phyloP scores from a whole-genome alignment of 92 coral and sea anemone genomes.

The Phenganax stokvisi region DNA sequence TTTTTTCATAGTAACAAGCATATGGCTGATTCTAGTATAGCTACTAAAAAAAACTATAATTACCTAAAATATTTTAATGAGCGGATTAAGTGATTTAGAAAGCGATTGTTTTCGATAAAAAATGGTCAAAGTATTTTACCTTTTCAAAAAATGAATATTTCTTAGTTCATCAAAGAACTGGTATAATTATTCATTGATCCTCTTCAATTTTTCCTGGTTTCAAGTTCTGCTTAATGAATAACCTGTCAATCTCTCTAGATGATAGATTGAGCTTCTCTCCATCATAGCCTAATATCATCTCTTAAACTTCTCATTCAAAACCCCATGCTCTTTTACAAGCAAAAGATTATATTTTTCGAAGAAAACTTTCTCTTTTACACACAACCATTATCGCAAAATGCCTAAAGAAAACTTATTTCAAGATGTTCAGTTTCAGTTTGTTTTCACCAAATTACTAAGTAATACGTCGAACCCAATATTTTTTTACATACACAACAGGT shows the following conservation, averaged over 20 bases:
- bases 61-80: constrained; percentile 14
- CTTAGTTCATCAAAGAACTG: neutral
- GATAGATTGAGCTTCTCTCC: neutral
- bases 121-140: neutral
- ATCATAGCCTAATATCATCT: neutral
- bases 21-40: neutral
- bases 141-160: neutral
- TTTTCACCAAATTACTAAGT: neutral
- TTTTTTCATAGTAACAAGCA: neutral
- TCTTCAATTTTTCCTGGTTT: constrained; percentile 1
- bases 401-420: neutral
- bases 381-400: neutral
- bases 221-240: neutral
- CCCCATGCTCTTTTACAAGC: neutral
- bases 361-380: neutral
- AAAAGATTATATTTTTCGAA: neutral
- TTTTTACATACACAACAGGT: constrained; percentile 34
- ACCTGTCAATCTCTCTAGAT: constrained; percentile 15
- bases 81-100: constrained; percentile 11
- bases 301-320: neutral
- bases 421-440: neutral
- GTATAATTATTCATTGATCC: neutral
- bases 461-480: constrained; percentile 20
- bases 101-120: constrained; percentile 1
- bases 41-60: constrained; percentile 5